These are phyloP conservation scores for Automeris io DNA, from an alignment of 2,888 invertebrate species.

Conservation along the genomic window DNA sequence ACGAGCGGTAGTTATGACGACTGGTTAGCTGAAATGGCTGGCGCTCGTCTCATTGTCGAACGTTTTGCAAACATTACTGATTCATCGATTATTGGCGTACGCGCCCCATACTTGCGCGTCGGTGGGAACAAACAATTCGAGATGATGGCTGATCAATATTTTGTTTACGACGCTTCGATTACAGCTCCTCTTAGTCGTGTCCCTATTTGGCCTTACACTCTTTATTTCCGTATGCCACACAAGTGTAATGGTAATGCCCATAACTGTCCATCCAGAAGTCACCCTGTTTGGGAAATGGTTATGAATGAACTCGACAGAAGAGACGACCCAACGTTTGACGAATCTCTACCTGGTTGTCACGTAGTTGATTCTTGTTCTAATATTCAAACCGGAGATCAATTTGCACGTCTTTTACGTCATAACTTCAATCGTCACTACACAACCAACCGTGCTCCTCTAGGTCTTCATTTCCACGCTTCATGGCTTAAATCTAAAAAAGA, in stretches of 20 bases:
- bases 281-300: constrained; percentile 97
- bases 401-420: constrained; percentile 91
- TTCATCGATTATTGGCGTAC: constrained; percentile 91
- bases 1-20: constrained; percentile 90
- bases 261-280: constrained; percentile 93
- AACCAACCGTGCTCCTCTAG: constrained; percentile 94
- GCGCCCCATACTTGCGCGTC: constrained; percentile 92
- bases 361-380: constrained; percentile 97
- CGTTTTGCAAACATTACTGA: constrained; percentile 95
- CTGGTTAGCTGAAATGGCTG: constrained; percentile 97
- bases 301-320: constrained; percentile 96
- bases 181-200: constrained; percentile 92
- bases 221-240: constrained; percentile 97
- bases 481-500: constrained; percentile 97
- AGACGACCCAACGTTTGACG: constrained; percentile 95
- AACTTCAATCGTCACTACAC: constrained; percentile 96
- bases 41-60: constrained; percentile 89
- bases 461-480: constrained; percentile 95
- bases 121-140: constrained; percentile 97
- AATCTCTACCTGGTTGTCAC: constrained; percentile 94
- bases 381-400: constrained; percentile 93
- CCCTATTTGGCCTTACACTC: constrained; percentile 97
- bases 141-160: constrained; percentile 97
- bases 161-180: constrained; percentile 96
- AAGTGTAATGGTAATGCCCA: constrained; percentile 96